Percentiles rank a stretch among this genome's conserved stretches.
phyloP scores from a whole-genome alignment of 2,797 vertebrate genomes.

The Halcyon leucocephala region DNA sequence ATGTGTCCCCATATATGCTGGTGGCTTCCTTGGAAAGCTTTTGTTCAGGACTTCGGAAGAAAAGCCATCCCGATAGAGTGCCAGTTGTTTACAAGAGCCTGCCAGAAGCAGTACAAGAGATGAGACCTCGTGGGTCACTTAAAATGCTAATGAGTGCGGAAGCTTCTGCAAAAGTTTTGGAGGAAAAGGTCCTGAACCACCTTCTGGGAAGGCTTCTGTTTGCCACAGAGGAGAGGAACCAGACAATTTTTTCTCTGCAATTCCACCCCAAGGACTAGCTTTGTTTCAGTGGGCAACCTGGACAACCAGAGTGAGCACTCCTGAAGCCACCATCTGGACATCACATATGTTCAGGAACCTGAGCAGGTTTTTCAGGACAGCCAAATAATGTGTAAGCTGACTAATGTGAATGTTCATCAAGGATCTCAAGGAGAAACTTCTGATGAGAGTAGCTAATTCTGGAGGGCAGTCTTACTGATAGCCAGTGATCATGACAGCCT shows the following conservation, averaged over 20 bases:
- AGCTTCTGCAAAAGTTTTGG: background rate
- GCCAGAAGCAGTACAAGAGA: fast-evolving
- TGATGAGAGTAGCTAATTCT: background rate
- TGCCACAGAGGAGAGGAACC: background rate
- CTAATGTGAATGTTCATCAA: background rate
- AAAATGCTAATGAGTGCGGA: background rate
- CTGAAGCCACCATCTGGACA: background rate
- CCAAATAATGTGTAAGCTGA: background rate
- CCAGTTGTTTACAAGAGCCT: background rate
- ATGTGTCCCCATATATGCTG: background rate
- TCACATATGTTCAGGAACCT: background rate
- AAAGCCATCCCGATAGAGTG: background rate
- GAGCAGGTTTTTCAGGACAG: background rate
- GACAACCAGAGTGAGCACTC: background rate
- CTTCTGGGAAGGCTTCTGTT: background rate
- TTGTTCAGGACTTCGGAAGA: background rate
- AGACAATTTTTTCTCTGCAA: background rate
- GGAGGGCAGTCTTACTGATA: background rate
- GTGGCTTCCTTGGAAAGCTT: background rate
- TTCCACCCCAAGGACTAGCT: background rate
- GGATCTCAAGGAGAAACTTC: background rate
- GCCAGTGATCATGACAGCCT: background rate
- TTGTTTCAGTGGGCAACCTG: background rate
- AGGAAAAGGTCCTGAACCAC: background rate
- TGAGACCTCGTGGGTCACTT: background rate